A percentile compares a stretch with the other conserved stretches of the same genome.
Evolutionary conservation across 2,113 vertebrate genomes (phyloP).

Genomic region (Calonectris borealis): DNA sequence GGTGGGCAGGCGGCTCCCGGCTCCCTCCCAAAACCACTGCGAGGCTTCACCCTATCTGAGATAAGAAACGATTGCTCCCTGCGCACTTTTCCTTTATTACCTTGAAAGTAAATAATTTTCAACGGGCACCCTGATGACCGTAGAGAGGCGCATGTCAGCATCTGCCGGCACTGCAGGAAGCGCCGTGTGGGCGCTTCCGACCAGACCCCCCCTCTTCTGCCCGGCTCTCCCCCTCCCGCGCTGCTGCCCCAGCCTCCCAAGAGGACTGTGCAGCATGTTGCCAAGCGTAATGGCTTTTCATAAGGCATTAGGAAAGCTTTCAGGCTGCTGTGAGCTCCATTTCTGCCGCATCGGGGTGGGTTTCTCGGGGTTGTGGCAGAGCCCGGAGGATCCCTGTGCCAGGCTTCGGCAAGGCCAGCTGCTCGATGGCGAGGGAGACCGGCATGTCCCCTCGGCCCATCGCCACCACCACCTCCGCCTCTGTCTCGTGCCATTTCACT

Average conservation of each 20-base stretch:
- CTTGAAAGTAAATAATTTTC: not conserved
- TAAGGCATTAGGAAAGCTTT: not conserved
- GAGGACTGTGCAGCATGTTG: not conserved
- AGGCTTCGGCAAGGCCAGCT: not conserved
- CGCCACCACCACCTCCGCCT: not conserved
- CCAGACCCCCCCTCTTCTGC: not conserved
- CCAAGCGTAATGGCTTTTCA: not conserved
- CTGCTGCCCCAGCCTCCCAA: not conserved
- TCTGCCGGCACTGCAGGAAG: fast-evolving
- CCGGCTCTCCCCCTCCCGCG: no score
- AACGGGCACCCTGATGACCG: fast-evolving
- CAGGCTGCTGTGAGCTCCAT: not conserved
- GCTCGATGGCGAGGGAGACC: not conserved
- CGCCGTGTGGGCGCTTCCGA: fast-evolving
- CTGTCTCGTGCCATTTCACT: no score
- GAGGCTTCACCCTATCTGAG: not conserved
- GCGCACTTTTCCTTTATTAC: not conserved
- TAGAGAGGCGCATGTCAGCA: fast-evolving
- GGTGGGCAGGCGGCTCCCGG: not conserved
- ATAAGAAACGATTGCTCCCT: not conserved
- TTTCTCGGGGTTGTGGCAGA: not conserved
- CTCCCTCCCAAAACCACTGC: fast-evolving
- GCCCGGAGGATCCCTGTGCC: not conserved
- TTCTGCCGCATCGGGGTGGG: fast-evolving
- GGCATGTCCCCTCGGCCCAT: not conserved